Percentiles rank a stretch among this genome's conserved stretches.
Evolutionary conservation across 2,888 invertebrate species (phyloP).

Genomic region (Dasypogon diadema): DNA sequence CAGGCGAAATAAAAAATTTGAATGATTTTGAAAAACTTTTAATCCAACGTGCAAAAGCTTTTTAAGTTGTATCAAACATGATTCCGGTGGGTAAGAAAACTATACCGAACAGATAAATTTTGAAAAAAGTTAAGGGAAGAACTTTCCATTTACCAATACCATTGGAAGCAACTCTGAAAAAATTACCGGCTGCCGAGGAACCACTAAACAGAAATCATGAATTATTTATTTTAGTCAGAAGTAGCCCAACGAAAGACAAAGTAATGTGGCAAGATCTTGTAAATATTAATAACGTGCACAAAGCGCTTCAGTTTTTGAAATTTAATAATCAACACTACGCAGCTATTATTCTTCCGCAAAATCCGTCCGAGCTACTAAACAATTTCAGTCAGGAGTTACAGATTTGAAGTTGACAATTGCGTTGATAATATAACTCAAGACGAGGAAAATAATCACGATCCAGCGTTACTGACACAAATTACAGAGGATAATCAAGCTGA

Average conservation of each 20-base stretch:
- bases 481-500: constrained; percentile 55
- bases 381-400: neutral
- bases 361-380: constrained; percentile 33
- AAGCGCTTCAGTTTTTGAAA: constrained; percentile 60
- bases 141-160: constrained; percentile 63
- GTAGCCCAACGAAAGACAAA: constrained; percentile 59
- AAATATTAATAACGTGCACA: constrained; percentile 61
- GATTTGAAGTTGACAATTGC: constrained; percentile 34
- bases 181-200: constrained; percentile 60
- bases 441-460: no score
- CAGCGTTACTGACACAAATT: constrained; percentile 47
- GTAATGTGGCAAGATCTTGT: constrained; percentile 61
- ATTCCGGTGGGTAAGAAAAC: constrained; percentile 61
- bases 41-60: constrained; percentile 60
- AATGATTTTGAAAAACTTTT: constrained; percentile 59
- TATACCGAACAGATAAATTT: constrained; percentile 59
- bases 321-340: constrained; percentile 60
- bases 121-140: constrained; percentile 48
- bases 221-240: constrained; percentile 61
- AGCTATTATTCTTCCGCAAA: constrained; percentile 58
- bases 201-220: constrained; percentile 60
- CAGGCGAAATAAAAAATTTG: constrained; percentile 56
- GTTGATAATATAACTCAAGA: constrained; percentile 11
- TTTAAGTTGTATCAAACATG: constrained; percentile 62
- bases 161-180: constrained; percentile 61